phyloP scores from a whole-genome alignment of 2,888 invertebrate genomes.

The Sphaeridia pumilis region DNA sequence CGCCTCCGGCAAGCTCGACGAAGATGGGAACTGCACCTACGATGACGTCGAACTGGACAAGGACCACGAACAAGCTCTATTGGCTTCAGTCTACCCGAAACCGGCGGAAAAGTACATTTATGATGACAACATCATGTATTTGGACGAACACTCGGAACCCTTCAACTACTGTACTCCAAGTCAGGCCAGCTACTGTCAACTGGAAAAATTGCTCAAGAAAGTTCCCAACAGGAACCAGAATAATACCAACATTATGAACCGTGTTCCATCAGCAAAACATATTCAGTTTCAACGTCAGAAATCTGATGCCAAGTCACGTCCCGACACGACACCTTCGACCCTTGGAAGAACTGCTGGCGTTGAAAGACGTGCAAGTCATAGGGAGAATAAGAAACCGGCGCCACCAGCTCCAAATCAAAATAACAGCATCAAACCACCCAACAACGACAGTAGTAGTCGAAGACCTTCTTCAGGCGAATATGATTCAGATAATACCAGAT shows the following conservation, averaged over 20 bases:
- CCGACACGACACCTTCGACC: constrained; percentile 8
- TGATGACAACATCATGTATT: constrained; percentile 30
- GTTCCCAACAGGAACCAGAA: too few relatives aligned
- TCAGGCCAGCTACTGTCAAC: constrained; percentile 29
- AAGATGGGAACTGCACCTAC: constrained; percentile 17
- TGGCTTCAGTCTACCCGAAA: constrained; percentile 30
- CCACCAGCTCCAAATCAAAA: neutral
- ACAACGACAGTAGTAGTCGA: constrained; percentile 1
- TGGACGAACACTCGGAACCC: constrained; percentile 32
- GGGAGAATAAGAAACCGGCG: constrained; percentile 9
- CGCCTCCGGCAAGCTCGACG: constrained; percentile 7
- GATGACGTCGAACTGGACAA: constrained; percentile 27
- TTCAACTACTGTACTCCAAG: constrained; percentile 29
- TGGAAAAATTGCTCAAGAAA: constrained; percentile 23
- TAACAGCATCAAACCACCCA: neutral
- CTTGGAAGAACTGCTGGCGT: neutral
- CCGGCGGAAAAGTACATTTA: constrained; percentile 33
- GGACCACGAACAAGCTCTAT: constrained; percentile 27
- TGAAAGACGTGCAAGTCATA: neutral
- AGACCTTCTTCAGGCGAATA: neutral
- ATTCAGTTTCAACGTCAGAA: constrained; percentile 10
- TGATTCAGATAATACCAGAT: neutral
- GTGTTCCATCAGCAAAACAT: constrained; percentile 8
- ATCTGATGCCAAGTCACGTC: constrained; percentile 16
- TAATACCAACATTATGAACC: neutral